These are phyloP conservation scores for Agrypnus murinus DNA, from an alignment of 2,888 invertebrate species.

Conservation along the genomic window DNA sequence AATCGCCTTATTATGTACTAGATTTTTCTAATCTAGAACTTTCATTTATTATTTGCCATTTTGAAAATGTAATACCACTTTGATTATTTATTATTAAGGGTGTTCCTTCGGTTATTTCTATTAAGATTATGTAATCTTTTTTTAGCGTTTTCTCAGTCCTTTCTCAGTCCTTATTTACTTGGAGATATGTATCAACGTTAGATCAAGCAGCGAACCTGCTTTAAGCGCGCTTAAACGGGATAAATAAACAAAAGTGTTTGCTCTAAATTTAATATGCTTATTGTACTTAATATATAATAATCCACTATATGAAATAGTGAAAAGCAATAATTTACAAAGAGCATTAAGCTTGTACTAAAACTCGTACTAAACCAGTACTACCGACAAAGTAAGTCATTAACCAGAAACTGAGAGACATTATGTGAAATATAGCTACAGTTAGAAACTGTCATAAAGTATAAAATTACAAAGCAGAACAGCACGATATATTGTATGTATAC, in stretches of 20 bases:
- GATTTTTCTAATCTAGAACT: not conserved
- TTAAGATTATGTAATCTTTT: too few species aligned
- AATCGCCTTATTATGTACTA: not conserved
- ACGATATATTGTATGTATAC: conserved; percentile 4
- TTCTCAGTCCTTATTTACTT: too few species aligned
- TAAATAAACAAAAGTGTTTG: not conserved
- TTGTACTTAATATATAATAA: not conserved
- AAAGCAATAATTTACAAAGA: conserved; percentile 7
- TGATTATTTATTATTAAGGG: too few species aligned
- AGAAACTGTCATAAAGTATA: conserved; percentile 31
- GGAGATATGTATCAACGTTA: not conserved
- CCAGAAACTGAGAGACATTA: conserved; percentile 10
- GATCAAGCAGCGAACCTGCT: conserved; percentile 3
- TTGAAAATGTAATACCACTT: too few species aligned
- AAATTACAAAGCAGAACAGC: conserved; percentile 30
- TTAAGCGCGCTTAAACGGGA: not conserved
- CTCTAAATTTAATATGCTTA: conserved; percentile 14
- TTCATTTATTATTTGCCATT: not conserved
- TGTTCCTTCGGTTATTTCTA: not conserved
- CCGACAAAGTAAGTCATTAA: conserved; percentile 13
- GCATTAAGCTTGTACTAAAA: not conserved
- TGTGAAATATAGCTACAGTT: conserved; percentile 23
- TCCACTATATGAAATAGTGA: not conserved
- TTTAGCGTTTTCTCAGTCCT: too few species aligned
- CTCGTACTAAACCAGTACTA: not conserved